Percentiles rank a stretch among this genome's conserved stretches.
Conservation (phyloP, 1,140 invertebrate genomes). For the Laupala kohalensis region DNA sequence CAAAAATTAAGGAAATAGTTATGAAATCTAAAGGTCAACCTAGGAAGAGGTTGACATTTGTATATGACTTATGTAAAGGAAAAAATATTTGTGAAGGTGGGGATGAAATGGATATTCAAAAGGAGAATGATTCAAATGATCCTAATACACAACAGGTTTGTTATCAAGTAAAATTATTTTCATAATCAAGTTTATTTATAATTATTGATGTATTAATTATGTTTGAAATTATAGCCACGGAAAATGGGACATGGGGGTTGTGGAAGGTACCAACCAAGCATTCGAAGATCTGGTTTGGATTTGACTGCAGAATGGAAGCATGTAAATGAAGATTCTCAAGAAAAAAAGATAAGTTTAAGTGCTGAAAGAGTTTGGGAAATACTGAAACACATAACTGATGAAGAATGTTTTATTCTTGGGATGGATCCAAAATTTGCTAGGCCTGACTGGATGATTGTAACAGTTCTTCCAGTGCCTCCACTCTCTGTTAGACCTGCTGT, state of each 20-base stretch:
- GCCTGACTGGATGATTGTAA: conserved; percentile 99
- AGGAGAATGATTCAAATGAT: conserved; percentile 40
- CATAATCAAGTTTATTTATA: conserved; percentile 1
- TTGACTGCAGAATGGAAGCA: conserved; percentile 96
- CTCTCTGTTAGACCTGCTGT: conserved; percentile 84
- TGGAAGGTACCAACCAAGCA: conserved; percentile 91
- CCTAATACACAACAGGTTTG: conserved; percentile 15
- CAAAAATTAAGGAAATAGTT: conserved; percentile 95
- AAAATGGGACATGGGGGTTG: conserved; percentile 86
- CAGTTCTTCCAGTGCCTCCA: conserved; percentile 93
- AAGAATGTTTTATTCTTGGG: conserved; percentile 89
- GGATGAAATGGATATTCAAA: conserved; percentile 88
- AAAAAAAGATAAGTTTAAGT: conserved; percentile 82
- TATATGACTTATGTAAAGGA: conserved; percentile 97
- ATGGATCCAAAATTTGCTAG: conserved; percentile 92
- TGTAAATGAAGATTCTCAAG: conserved; percentile 94
- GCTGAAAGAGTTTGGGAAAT: conserved; percentile 96
- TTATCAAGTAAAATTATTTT: background rate
- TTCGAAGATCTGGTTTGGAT: conserved; percentile 78
- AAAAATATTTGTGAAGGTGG: conserved; percentile 98
- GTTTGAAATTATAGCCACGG: conserved; percentile 37
- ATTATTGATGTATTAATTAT: background rate
- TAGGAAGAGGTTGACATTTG: conserved; percentile 81
- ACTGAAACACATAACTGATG: conserved; percentile 92
- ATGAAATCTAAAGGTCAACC: conserved; percentile 95